Base-by-base conservation (phyloP, 2,113 vertebrate genomes). In the Paratilapia polleni region DNA sequence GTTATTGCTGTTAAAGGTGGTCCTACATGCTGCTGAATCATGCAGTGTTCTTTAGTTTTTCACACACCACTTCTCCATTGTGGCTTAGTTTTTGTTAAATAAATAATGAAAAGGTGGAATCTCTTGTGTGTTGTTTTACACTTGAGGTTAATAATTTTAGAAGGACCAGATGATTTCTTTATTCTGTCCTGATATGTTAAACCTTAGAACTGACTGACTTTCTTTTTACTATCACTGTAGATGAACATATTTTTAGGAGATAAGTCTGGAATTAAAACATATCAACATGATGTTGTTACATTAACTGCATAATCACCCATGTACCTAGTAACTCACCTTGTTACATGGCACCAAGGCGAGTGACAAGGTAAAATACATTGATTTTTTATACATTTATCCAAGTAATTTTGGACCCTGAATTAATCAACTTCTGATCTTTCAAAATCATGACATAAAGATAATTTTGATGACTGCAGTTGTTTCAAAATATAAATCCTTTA, bases 351-450 rank as follows among this genome's bases (percentile, higher is more conserved):
- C 24, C 20, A 5, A 28, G 22, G 9, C 8, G n/a, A 11, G 41
- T 10, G 19, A 22, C n/a, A 24, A 41, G 19, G n/a, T 22, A 52
- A 52, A 8, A 19, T 9, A 10, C 47, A 19, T 15, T 3, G 5
- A 41, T 22, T 22, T 8, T 6, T n/a, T 14, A 28, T 10, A 3
- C 56, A 47, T 77, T 61, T 47, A 60, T 0, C 3, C 57, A 43
- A 47, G 57, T 0, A 0, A 47, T 0, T 60, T 47, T 77, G 36
- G 57, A 43, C 1, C 3, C 2, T 0, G 2, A 20, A 64, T 8
- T 68, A 47, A 47, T 41, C 41, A 49, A 19, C 15, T 14, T 7
- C 15, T 20, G 26, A 20, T 73, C 43, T 31, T 73, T 12, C 24
- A 73, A 52, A 52, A 56, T 9, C 28, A 26, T 54, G 0, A n/a